Percentiles rank a stretch among this genome's conserved stretches.
These are phyloP conservation scores for Drepana falcataria DNA, from an alignment of 2,888 invertebrate species.

Conservation along the genomic window DNA sequence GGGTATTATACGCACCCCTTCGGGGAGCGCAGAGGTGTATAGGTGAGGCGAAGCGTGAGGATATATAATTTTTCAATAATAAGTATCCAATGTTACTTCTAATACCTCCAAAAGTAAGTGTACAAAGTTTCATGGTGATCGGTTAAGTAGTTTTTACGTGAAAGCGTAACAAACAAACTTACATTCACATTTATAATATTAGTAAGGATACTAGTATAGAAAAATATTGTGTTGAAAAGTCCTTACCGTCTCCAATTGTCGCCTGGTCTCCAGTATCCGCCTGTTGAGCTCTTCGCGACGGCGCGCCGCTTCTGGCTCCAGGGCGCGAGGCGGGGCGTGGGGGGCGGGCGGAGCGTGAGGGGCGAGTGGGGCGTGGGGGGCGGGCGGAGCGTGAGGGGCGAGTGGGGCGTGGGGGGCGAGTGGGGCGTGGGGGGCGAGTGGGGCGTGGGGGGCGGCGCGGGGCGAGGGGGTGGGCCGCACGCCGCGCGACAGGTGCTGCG, in stretches of 20 bases:
- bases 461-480: constrained; percentile 51
- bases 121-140: no score
- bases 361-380: constrained; percentile 70
- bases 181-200: no score
- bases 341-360: constrained; percentile 74
- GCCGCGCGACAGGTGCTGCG: constrained; percentile 73
- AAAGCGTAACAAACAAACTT: no score
- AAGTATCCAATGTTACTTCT: no score
- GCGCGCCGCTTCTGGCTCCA: constrained; percentile 81
- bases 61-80: no score
- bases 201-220: no score
- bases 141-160: no score
- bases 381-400: constrained; percentile 32
- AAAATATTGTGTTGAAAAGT: no score
- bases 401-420: constrained; percentile 69
- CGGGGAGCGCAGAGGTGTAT: no score
- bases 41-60: no score
- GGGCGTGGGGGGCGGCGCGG: constrained; percentile 30
- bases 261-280: constrained; percentile 87
- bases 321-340: constrained; percentile 58
- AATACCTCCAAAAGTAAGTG: no score
- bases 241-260: constrained; percentile 92
- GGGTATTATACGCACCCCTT: no score
- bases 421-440: constrained; percentile 69
- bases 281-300: constrained; percentile 89